Percentiles rank a stretch among this genome's conserved stretches.
Evolutionary conservation across 2,888 invertebrate species (phyloP).

Genomic region (Oscheius sp.): DNA sequence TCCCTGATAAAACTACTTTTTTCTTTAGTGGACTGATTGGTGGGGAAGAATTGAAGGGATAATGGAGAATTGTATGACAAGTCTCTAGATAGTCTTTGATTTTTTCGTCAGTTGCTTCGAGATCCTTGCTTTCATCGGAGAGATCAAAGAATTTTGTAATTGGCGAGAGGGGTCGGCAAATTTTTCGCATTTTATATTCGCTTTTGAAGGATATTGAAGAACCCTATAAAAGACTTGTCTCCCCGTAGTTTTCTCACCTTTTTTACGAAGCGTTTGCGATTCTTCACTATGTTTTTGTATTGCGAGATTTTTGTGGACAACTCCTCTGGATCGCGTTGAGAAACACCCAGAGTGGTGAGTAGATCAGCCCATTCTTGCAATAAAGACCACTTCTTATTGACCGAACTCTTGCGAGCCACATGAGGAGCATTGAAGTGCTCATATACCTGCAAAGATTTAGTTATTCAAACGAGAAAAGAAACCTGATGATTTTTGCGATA

Average conservation of each 20-base stretch:
- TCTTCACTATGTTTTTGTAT: slow-evolving; percentile 24
- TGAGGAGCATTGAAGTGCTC: slow-evolving; percentile 9
- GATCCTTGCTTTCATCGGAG: neutral
- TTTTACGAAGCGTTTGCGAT: slow-evolving; percentile 6
- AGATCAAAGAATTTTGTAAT: slow-evolving; percentile 14
- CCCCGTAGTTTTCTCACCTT: neutral
- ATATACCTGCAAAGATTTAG: neutral
- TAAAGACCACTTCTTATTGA: slow-evolving; percentile 11
- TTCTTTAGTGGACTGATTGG: neutral
- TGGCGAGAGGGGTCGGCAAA: slow-evolving; percentile 15
- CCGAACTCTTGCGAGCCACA: neutral
- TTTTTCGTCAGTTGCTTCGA: neutral
- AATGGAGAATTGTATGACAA: neutral
- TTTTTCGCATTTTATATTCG: slow-evolving; percentile 11
- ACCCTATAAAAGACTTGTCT: slow-evolving; percentile 8
- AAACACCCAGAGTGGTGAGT: slow-evolving; percentile 6
- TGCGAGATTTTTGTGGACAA: slow-evolving; percentile 22
- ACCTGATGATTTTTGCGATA: neutral
- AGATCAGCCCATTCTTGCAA: slow-evolving; percentile 6
- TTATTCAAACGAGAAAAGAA: neutral
- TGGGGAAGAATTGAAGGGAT: slow-evolving; percentile 10
- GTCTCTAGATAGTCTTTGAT: neutral
- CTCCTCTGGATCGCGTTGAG: slow-evolving; percentile 17
- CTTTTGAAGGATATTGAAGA: slow-evolving; percentile 2
- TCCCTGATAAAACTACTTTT: neutral